Conservation (phyloP, 2,888 invertebrate species). For the Perithous albicinctus region DNA sequence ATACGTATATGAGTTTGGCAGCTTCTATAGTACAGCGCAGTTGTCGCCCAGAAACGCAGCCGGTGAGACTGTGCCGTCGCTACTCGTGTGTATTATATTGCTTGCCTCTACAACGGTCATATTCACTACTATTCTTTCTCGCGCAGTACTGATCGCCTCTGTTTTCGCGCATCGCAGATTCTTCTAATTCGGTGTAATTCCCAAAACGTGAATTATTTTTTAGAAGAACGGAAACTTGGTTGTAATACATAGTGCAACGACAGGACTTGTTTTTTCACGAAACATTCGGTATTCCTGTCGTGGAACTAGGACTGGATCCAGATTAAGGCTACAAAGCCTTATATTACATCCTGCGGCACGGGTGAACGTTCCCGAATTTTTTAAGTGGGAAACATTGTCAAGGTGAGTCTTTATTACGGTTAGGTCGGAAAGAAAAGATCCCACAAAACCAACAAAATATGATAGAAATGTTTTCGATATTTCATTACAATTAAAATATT, state of each 20-base stretch:
- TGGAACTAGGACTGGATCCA: not conserved
- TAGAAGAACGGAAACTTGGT: not conserved
- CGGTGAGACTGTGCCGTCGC: slow-evolving; percentile 67
- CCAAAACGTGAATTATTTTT: not conserved
- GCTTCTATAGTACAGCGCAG: slow-evolving; percentile 74
- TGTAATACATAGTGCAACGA: not conserved
- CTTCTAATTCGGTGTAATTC: not conserved
- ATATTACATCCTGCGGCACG: slow-evolving; percentile 4
- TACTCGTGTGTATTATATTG: slow-evolving; percentile 19
- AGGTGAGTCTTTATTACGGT: slow-evolving; percentile 55
- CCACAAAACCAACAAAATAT: no score
- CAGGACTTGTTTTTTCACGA: not conserved
- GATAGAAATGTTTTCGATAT: no score
- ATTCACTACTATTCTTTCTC: not conserved
- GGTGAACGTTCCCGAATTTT: slow-evolving; percentile 20
- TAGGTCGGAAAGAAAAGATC: no score
- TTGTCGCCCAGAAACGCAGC: slow-evolving; percentile 76
- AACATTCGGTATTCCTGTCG: not conserved
- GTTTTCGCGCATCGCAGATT: not conserved
- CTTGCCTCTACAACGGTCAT: slow-evolving; percentile 11
- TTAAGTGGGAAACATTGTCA: slow-evolving; percentile 8
- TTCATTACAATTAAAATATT: no score
- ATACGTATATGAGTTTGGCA: slow-evolving; percentile 76
- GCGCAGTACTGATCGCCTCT: not conserved
- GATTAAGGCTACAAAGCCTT: not conserved